phyloP scores from a whole-genome alignment of 2,888 invertebrate species.

The Lepidocyrtinus sp. region DNA sequence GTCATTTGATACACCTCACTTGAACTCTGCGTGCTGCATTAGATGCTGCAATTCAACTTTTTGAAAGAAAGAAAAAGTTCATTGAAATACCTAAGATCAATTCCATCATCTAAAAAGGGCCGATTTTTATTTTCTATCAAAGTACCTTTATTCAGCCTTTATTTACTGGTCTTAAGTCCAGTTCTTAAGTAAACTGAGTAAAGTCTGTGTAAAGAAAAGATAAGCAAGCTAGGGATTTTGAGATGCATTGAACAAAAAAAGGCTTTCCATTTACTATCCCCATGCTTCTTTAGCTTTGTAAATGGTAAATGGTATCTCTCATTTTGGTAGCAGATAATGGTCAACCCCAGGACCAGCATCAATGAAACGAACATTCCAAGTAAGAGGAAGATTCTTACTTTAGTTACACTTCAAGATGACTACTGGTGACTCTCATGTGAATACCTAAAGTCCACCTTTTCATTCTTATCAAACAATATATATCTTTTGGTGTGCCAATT shows the following conservation, averaged over 20 bases:
- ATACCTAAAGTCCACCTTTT: slow-evolving; percentile 29
- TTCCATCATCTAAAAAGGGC: slow-evolving; percentile 11
- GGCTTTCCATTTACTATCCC: slow-evolving; percentile 4
- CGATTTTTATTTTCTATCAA: slow-evolving; percentile 15
- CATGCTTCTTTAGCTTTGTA: neutral
- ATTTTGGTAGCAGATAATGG: slow-evolving; percentile 39
- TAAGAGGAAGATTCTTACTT: slow-evolving; percentile 12
- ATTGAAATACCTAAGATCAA: slow-evolving; percentile 38
- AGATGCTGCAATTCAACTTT: neutral
- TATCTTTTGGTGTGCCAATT: slow-evolving; percentile 38
- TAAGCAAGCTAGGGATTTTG: slow-evolving; percentile 48
- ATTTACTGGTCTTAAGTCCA: neutral
- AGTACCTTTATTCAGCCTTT: neutral
- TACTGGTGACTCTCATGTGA: slow-evolving; percentile 22
- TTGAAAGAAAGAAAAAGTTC: slow-evolving; percentile 30
- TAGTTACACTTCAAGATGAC: too few relatives aligned
- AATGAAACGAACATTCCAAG: neutral
- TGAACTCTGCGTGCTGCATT: slow-evolving; percentile 10
- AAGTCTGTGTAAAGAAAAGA: slow-evolving; percentile 34
- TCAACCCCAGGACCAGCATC: slow-evolving; percentile 11
- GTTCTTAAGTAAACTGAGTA: slow-evolving; percentile 18
- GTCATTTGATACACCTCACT: slow-evolving; percentile 52
- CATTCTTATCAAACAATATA: slow-evolving; percentile 30
- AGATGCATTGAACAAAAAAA: slow-evolving; percentile 5
- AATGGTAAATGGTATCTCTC: neutral